Conservation (phyloP, 2,797 vertebrate genomes). For the Tapirus indicus region DNA sequence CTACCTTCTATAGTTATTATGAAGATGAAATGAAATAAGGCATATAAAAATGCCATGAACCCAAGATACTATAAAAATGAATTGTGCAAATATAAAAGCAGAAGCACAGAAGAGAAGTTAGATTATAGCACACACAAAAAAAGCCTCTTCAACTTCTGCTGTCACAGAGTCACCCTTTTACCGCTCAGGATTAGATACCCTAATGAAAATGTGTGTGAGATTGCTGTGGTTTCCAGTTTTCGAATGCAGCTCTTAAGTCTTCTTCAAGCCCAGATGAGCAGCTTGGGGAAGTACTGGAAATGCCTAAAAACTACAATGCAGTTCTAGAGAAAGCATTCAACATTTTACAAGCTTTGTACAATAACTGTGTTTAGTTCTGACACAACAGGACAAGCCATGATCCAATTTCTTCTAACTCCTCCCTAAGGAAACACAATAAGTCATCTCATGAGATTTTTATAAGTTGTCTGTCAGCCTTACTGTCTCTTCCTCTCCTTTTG, state of each 20-base stretch:
- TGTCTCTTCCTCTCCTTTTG: background rate
- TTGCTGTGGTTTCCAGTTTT: background rate
- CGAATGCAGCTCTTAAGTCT: background rate
- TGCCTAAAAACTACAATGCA: background rate
- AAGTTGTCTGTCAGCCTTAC: background rate
- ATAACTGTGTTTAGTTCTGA: background rate
- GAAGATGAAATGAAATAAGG: conserved; percentile 59
- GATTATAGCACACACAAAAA: background rate
- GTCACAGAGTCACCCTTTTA: background rate
- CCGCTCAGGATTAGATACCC: background rate
- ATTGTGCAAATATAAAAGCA: conserved; percentile 45
- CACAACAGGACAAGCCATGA: background rate
- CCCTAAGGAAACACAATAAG: background rate
- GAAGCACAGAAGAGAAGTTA: background rate
- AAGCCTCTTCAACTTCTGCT: background rate
- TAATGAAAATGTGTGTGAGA: background rate
- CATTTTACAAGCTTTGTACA: background rate
- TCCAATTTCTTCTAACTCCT: conserved; percentile 37
- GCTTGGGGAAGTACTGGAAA: background rate
- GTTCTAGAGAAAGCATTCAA: background rate
- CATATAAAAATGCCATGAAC: conserved; percentile 57
- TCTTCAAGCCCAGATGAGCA: background rate
- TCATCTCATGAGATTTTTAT: conserved; percentile 16
- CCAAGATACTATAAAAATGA: conserved; percentile 61
- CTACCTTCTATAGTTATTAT: conserved; percentile 27